Conservation (phyloP, 2,113 vertebrate species). For the Tupaia tana region DNA sequence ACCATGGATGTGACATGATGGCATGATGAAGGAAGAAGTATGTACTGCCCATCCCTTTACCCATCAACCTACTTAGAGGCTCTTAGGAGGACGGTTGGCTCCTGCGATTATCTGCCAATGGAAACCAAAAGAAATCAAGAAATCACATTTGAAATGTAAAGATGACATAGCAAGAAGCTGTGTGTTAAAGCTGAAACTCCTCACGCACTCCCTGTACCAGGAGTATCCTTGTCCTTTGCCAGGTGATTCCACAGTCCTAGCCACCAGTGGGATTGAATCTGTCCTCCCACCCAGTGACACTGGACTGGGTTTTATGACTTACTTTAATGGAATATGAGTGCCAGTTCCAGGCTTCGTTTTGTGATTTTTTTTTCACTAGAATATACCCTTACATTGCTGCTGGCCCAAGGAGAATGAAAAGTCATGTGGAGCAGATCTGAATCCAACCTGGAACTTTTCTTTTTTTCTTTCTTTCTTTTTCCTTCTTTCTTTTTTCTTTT, state of each 20-base stretch:
- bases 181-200: neutral
- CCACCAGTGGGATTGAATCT: neutral
- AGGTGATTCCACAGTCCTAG: neutral
- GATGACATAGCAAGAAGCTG: neutral
- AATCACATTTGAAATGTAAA: neutral
- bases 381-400: neutral
- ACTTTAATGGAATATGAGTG: neutral
- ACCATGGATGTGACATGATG: neutral
- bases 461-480: too few relatives aligned
- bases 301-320: neutral
- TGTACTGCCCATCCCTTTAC: too few relatives aligned
- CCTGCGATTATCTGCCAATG: neutral
- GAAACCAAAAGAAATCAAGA: constrained; percentile 2
- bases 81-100: neutral
- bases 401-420: neutral
- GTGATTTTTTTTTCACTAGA: neutral
- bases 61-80: neutral
- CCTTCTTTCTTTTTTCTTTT: too few relatives aligned
- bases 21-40: neutral
- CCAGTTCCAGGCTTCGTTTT: neutral
- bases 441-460: neutral
- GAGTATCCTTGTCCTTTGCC: neutral
- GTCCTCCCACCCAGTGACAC: neutral
- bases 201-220: neutral
- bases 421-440: neutral